Evolutionary conservation across 1,140 invertebrate genomes (phyloP).

Genomic region (Scylla paramamosain): DNA sequence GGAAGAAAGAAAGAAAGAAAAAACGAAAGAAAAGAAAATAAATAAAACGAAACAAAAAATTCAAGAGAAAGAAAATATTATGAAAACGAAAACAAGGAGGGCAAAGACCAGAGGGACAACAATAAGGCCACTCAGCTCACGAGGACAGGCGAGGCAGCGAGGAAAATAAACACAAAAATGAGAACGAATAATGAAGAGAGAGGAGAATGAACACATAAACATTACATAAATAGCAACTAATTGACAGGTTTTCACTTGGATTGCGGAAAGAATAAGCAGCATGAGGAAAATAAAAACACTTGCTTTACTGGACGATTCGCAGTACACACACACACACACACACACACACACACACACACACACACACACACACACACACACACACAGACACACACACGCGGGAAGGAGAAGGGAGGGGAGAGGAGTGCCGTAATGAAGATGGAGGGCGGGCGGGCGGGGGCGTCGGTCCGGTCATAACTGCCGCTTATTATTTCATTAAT

Average conservation of each 20-base stretch:
- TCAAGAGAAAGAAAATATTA: background rate
- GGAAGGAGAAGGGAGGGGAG: background rate
- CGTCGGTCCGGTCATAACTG: constrained; percentile 64
- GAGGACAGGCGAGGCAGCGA: background rate
- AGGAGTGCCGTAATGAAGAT: constrained; percentile 62
- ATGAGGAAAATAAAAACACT: no score
- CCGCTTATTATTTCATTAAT: constrained; percentile 72
- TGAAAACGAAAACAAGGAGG: background rate
- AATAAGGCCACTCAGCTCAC: background rate
- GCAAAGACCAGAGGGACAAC: background rate
- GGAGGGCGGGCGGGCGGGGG: constrained; percentile 9
- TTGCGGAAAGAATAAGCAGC: background rate
- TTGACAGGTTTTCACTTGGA: background rate
- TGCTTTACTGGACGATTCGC: background rate
- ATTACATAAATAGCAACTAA: background rate
- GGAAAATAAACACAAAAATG: background rate
- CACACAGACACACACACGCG: background rate
- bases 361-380: constrained; percentile 27
- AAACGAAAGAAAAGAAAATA: background rate
- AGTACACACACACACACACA: constrained; percentile 35
- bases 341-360: constrained; percentile 47
- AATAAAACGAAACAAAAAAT: background rate
- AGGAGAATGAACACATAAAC: background rate
- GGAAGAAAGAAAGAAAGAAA: background rate
- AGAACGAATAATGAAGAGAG: background rate